These are phyloP conservation scores for Uloborus plumipes DNA, from an alignment of 2,888 invertebrate genomes.

Conservation along the genomic window DNA sequence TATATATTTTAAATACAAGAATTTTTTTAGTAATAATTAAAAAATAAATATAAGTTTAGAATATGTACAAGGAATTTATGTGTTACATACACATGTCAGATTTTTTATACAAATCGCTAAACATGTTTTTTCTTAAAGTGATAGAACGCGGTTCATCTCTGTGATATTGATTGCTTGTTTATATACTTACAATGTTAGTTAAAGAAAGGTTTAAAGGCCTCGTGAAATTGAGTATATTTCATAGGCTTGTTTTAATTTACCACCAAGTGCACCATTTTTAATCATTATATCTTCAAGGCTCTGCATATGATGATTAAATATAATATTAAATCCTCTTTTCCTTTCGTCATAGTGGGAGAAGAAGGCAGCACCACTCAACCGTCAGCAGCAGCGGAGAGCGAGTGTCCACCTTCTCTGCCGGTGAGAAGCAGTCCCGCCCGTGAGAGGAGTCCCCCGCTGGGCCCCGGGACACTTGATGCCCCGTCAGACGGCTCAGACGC, in stretches of 20 bases:
- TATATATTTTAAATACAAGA: no score
- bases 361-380: slow-evolving; percentile 16
- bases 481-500: slow-evolving; percentile 56
- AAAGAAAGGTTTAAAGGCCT: neutral
- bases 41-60: no score
- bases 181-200: no score
- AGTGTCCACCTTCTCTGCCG: neutral
- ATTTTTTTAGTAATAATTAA: no score
- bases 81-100: no score
- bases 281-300: no score
- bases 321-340: neutral
- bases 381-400: neutral
- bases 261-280: neutral
- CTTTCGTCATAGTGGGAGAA: slow-evolving; percentile 26
- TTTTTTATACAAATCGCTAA: no score
- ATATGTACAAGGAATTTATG: no score
- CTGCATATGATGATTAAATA: neutral
- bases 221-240: neutral
- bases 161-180: no score
- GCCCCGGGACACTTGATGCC: slow-evolving; percentile 61
- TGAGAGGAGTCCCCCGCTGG: slow-evolving; percentile 25
- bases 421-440: slow-evolving; percentile 13
- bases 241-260: neutral
- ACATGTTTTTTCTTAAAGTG: no score
- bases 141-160: no score